A percentile compares a stretch with the other conserved stretches of the same genome.
Conservation (phyloP, 2,113 vertebrate genomes). For the Pagrus major region DNA sequence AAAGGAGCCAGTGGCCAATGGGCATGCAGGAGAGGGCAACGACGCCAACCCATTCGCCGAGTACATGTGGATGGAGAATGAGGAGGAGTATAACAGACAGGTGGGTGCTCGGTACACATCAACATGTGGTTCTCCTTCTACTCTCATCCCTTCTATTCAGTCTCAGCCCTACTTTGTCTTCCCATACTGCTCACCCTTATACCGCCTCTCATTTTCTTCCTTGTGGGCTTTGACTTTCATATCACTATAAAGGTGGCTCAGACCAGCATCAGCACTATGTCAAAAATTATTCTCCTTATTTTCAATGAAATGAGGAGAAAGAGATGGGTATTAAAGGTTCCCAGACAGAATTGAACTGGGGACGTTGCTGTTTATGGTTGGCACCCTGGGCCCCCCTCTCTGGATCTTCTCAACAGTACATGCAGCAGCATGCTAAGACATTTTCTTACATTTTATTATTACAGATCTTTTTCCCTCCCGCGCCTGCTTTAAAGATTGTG, state of each 20-base stretch:
- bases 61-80: constrained; percentile 99
- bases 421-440: neutral
- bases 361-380: neutral
- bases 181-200: neutral
- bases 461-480: neutral
- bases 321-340: too few relatives aligned
- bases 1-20: constrained; percentile 90
- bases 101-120: constrained; percentile 82
- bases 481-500: neutral
- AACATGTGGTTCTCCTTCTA: neutral
- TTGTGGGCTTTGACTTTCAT: neutral
- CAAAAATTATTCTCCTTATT: neutral
- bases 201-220: neutral
- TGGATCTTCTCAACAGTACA: neutral
- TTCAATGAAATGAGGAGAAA: neutral
- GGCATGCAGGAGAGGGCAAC: constrained; percentile 87
- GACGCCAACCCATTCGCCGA: constrained; percentile 94
- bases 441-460: neutral
- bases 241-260: neutral
- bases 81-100: constrained; percentile 97
- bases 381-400: neutral
- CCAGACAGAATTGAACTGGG: neutral
- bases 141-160: neutral
- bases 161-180: neutral
- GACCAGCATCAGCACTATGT: neutral